Evolutionary conservation across 2,888 invertebrate genomes (phyloP), one percentile per base, ranked within the genome.

Genomic region (Metallyticus violacea): DNA sequence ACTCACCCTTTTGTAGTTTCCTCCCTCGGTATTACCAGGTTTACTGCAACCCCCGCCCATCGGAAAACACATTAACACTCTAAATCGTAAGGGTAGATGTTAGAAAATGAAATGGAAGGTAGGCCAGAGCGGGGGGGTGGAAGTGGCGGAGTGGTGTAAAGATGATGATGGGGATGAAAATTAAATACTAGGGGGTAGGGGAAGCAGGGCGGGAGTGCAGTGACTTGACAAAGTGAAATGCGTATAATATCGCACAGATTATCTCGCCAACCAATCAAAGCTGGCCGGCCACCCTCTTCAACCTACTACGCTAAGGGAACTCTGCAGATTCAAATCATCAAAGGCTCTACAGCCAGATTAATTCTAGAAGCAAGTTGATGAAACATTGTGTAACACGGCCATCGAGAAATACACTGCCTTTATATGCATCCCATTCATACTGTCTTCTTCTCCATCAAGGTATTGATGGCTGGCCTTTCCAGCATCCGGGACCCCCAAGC

Each of bases 261-360:
- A 88, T 88, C 87, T 87, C 86, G 87, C 88, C 85, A 85, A 87
- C 86, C 87, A 86, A 88, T 88, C 88, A 88, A 88, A 88, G 86
- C 81, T 28, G 85, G 85, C 82, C 77, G 15, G 22, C 79, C 30
- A 22, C 86, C 30, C 26, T 27, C 77, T 79, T 76, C 79, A 40
- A 26, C 28, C 83, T 77, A 27, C 76, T 28, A 77, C 28, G 77
- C 77, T 79, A 79, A 29, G 81, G 81, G 28, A 81, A 27, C 28
- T 25, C 26, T 4, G 15, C 22, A 62, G 40, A 62, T 62, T 62
- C 40, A 62, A 62, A 62, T 62, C 40, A 62, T 62, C 40, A 62
- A 62, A 62, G 40, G 40, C 40, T 62, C 40, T 62, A 62, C 15
- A 62, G 40, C 40, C 40, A 62, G 40, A 62, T 62, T 62, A 62